Base-by-base conservation (phyloP, 2,797 vertebrate genomes). In the Craterocephalus amniculus region DNA sequence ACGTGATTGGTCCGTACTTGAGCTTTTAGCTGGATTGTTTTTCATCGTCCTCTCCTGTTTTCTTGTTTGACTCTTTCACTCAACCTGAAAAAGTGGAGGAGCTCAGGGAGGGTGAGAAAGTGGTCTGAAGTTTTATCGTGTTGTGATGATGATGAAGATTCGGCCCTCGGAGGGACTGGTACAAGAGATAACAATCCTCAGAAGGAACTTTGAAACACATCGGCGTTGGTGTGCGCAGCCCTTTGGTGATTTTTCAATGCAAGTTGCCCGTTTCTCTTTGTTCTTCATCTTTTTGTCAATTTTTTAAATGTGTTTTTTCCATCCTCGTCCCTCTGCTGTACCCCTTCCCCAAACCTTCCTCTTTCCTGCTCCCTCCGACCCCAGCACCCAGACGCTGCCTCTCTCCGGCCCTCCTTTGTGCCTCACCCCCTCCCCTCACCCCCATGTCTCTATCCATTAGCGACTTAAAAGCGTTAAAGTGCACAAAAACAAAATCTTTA, bases 381-480 rank as follows among this genome's bases (percentile, higher is more conserved):
- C 38, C 67, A 61, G 62, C 66, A 63, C 62, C 67, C 69, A 70
- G 65, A 71, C 58, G 72, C 35, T 64, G 71, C 69, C 66, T 58
- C 70, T 83, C 67, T 72, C 62, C 20, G 0, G 34, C 72, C 81
- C 79, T 77, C 80, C 81, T 71, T 59, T 63, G 73, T 83, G 65
- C 82, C 76, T 83, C 72, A 55, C 43, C 72, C 64, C 54, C 26
- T 48, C 74, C 79, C 60, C 48, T 48, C 40, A 57, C 69, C 61
- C 65, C 72, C 76, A 40, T 78, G 88, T 90, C 88, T 85, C 77
- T 65, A 74, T 85, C 84, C 87, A 91, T 92, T 87, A 89, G 78
- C 59, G 74, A 86, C 86, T 89, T 91, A 80, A 90, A 92, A 89
- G 84, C 69, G 7, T 77, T 86, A 86, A 82, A 87, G 73, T 35